Conservation (phyloP, 2,888 invertebrate genomes). For the Drosophila vallismaia region DNA sequence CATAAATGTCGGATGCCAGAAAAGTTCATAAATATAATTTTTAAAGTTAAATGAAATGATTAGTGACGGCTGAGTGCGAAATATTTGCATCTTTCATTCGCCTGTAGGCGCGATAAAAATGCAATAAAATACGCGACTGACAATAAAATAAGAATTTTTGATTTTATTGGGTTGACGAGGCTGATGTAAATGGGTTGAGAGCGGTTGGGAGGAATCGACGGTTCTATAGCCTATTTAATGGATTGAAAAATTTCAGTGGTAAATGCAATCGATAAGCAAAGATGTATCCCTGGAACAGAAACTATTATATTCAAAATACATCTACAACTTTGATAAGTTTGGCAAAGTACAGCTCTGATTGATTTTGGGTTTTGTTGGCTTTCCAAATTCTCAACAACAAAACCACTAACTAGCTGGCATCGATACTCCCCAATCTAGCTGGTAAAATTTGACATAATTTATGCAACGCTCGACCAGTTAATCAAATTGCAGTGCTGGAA, state of each 20-base stretch:
- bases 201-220: background rate
- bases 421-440: slow-evolving; percentile 13
- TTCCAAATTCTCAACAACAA: background rate
- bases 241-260: background rate
- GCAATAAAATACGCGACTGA: slow-evolving; percentile 72
- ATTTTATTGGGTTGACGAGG: slow-evolving; percentile 65
- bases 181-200: slow-evolving; percentile 30
- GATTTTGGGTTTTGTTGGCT: background rate
- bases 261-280: background rate
- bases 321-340: background rate
- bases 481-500: slow-evolving; percentile 68
- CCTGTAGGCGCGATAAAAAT: slow-evolving; percentile 77
- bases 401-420: slow-evolving; percentile 38
- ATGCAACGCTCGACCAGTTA: slow-evolving; percentile 62
- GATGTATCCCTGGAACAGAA: background rate
- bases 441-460: slow-evolving; percentile 66
- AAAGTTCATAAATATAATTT: slow-evolving; percentile 67
- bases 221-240: background rate
- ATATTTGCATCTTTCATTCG: slow-evolving; percentile 51
- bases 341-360: background rate
- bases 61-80: slow-evolving; percentile 75
- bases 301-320: too few species aligned
- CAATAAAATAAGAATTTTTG: slow-evolving; percentile 57
- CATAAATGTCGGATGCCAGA: slow-evolving; percentile 66
- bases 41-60: slow-evolving; percentile 77